phyloP scores from a whole-genome alignment of 1,140 invertebrate genomes.

The Ceratosolen fusciceps region DNA sequence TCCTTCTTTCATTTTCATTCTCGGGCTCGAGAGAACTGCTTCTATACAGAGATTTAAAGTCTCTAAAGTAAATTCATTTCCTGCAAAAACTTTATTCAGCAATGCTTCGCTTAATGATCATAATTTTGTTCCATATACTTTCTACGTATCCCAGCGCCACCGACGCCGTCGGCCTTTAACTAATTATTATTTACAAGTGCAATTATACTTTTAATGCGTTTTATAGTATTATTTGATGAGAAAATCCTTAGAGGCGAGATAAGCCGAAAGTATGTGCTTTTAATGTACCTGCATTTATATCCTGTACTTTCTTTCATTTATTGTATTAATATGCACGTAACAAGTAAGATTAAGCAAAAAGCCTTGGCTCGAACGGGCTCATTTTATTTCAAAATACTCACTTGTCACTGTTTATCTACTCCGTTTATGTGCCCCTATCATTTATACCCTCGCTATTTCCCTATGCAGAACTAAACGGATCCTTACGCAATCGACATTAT shows the following conservation, averaged over 20 bases:
- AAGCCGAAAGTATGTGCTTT: not conserved
- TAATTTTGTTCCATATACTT: constrained; percentile 12
- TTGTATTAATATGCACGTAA: not conserved
- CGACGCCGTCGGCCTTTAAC: no score
- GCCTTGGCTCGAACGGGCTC: no score
- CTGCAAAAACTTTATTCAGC: not conserved
- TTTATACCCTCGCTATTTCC: no score
- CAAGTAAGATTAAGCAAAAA: not conserved
- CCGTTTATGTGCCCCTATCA: no score
- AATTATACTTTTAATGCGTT: not conserved
- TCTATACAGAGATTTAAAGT: not conserved
- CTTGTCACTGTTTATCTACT: no score
- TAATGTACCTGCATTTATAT: not conserved
- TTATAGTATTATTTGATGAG: not conserved
- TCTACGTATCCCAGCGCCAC: not conserved
- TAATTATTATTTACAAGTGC: not conserved
- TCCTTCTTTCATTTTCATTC: not conserved
- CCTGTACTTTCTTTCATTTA: not conserved
- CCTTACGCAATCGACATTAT: no score
- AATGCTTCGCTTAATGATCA: not conserved
- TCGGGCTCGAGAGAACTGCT: not conserved
- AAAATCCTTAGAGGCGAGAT: not conserved
- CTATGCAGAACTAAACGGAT: no score
- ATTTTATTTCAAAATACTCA: no score
- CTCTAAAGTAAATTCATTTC: not conserved